phyloP scores from a whole-genome alignment of 2,113 vertebrate genomes.

The Hipposideros armiger region DNA sequence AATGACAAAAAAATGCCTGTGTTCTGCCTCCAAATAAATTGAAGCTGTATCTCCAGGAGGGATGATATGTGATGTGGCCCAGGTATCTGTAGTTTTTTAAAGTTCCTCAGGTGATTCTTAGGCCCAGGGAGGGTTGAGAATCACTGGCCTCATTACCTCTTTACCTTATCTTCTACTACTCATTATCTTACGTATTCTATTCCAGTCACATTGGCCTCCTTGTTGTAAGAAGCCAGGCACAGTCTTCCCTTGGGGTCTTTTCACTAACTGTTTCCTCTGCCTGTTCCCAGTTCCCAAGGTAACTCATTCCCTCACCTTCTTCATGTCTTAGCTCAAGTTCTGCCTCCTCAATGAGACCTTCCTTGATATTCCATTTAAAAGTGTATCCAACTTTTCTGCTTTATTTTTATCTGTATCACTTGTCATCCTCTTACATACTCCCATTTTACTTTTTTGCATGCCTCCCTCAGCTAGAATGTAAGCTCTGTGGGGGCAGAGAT shows the following conservation, averaged over 20 bases:
- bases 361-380: background rate
- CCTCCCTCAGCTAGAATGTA: background rate
- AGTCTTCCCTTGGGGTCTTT: background rate
- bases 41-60: background rate
- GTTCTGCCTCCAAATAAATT: background rate
- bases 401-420: conserved; percentile 10
- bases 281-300: background rate
- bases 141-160: background rate
- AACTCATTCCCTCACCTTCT: background rate
- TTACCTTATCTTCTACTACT: background rate
- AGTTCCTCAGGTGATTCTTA: background rate
- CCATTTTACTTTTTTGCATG: conserved; percentile 18
- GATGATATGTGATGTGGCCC: background rate
- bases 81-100: background rate
- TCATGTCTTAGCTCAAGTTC: background rate
- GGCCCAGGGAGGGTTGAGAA: background rate
- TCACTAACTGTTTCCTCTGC: background rate
- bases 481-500: background rate
- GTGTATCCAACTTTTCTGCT: background rate
- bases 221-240: background rate
- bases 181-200: background rate
- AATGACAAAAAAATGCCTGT: background rate
- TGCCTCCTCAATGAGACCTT: background rate
- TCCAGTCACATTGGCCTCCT: background rate
- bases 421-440: background rate